Conservation (phyloP, 2,797 vertebrate genomes). For the Phaenicophaeus curvirostris region DNA sequence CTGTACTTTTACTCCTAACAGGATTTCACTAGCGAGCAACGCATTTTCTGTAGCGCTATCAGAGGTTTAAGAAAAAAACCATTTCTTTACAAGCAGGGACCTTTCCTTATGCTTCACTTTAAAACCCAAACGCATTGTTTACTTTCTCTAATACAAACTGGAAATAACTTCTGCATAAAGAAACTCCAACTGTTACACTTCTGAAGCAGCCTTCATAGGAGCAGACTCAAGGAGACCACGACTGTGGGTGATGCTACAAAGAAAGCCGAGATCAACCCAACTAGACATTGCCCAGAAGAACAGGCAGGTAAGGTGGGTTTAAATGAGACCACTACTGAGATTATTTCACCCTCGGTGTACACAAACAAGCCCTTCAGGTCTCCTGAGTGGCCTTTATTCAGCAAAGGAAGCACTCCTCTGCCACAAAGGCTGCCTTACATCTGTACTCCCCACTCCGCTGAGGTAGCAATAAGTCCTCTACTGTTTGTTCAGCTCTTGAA, state of each 20-base stretch:
- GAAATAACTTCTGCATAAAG: slow-evolving; percentile 31
- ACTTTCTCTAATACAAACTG: slow-evolving; percentile 24
- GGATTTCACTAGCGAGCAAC: background rate
- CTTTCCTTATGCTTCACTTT: background rate
- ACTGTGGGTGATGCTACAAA: slow-evolving; percentile 5
- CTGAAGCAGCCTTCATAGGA: slow-evolving; percentile 7
- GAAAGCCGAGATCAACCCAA: background rate
- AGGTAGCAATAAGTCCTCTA: slow-evolving; percentile 29
- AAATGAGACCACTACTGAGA: slow-evolving; percentile 27
- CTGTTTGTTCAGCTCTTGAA: slow-evolving; percentile 65
- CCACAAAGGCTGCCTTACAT: slow-evolving; percentile 25
- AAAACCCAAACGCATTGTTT: slow-evolving; percentile 27
- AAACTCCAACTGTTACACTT: slow-evolving; percentile 49
- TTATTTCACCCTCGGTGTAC: slow-evolving; percentile 2
- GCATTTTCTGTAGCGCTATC: background rate
- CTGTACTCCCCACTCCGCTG: slow-evolving; percentile 6
- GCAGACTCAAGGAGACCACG: background rate
- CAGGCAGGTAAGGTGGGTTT: background rate
- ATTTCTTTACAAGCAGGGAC: background rate
- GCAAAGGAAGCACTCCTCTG: slow-evolving; percentile 12
- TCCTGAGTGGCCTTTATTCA: slow-evolving; percentile 8
- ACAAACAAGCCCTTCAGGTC: background rate
- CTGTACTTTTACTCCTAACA: slow-evolving; percentile 20
- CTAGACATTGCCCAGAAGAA: slow-evolving; percentile 42
- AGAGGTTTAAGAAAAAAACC: slow-evolving; percentile 10